Evolutionary conservation across 2,113 vertebrate genomes (phyloP), one percentile per base, ranked within the genome.

Genomic region (Crypturellus undulatus): DNA sequence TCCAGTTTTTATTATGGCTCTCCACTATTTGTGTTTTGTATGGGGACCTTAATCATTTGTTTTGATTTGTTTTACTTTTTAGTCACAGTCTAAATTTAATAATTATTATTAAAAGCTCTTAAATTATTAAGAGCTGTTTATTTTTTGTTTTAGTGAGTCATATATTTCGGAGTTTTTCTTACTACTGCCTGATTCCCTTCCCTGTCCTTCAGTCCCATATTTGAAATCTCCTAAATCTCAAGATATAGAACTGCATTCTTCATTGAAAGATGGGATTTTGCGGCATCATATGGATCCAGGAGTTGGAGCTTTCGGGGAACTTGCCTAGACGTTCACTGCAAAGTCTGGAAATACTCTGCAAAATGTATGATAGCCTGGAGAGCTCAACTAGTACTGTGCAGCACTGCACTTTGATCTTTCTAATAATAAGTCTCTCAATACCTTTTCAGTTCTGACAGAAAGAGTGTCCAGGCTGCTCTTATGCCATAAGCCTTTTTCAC

Each of bases 391-490:
- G 60, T 71, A 32, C 70, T 20, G 24, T 79, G 43, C 47, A 79
- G 58, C 56, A 45, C 43, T 76, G 84, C 34, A 17, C 89, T 89
- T 92, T 93, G 64, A 91, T 91, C 79, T 94, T 95, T 87, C 90
- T 52, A 42, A 3, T 87, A 87, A 93, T 45, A 91, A 75, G 79
- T 96, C 90, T 96, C 43, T 76, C 84, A 90, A 49, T 93, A 85
- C 87, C 63, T 91, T 94, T 96, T 91, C 82, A 91, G 79, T 94
- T 94, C 79, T 82, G 76, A 65, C 34, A 87, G 63, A 85, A 94
- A 62, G 84, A 91, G 71, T 79, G 79, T 75, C 71, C 76, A 70
- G 54, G 49, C 92, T 85, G 71, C 59, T 83, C 3, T 95, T 95
- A 72, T 3, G n/a, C 36, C 20, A 36, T 85, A 90, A 94, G 76